Percentiles rank a stretch among this genome's conserved stretches.
phyloP scores from a whole-genome alignment of 1,140 invertebrate genomes.

The Apis dorsata region DNA sequence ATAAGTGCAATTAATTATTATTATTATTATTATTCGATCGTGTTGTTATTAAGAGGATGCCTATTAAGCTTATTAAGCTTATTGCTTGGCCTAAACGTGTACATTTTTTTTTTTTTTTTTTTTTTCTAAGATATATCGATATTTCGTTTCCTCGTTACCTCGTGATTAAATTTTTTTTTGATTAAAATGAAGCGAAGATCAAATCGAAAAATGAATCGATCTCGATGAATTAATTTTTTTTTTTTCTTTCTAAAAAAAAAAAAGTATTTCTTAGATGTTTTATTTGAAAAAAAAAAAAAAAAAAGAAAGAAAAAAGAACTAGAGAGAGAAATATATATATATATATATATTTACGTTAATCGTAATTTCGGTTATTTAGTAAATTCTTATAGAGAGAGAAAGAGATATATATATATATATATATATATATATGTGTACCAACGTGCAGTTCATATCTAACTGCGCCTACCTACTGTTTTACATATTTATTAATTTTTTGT shows the following conservation, averaged over 20 bases:
- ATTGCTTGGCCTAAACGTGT: constrained; percentile 16
- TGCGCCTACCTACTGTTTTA: background rate
- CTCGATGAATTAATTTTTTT: background rate
- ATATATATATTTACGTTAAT: background rate
- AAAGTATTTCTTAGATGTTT: background rate
- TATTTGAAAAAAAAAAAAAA: background rate
- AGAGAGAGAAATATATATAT: background rate
- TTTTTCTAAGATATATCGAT: no score
- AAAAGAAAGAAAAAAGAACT: background rate
- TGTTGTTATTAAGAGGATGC: background rate
- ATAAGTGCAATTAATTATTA: constrained; percentile 30
- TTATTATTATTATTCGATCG: constrained; percentile 24
- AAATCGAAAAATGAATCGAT: constrained; percentile 6
- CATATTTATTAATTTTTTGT: constrained; percentile 25
- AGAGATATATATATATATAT: background rate
- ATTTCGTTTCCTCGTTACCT: background rate
- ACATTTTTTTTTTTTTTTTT: background rate
- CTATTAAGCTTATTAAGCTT: background rate
- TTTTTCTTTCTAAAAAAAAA: no score
- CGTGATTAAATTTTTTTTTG: background rate
- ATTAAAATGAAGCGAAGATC: background rate
- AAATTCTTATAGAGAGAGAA: background rate
- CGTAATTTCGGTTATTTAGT: background rate
- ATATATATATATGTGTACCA: background rate
- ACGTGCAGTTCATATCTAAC: background rate